Evolutionary conservation across 2,113 vertebrate species (phyloP).

Genomic region (Crotalus helleri): DNA sequence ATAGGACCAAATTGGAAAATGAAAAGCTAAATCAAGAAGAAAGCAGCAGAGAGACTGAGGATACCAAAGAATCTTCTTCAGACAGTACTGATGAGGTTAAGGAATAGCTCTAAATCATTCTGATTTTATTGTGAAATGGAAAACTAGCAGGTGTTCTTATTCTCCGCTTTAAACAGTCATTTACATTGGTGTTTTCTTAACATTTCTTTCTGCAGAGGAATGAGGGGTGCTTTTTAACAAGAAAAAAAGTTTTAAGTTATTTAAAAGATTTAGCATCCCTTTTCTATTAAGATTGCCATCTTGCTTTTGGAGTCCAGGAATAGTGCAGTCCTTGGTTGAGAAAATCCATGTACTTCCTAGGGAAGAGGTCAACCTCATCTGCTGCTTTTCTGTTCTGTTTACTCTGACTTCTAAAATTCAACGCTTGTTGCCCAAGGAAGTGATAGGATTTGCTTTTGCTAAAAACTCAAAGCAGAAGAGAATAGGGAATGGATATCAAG

Average conservation of each 20-base stretch:
- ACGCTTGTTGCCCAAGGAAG: constrained; percentile 52
- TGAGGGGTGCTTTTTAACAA: constrained; percentile 78
- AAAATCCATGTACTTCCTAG: constrained; percentile 59
- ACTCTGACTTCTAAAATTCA: constrained; percentile 49
- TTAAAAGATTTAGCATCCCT: constrained; percentile 71
- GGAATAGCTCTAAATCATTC: constrained; percentile 66
- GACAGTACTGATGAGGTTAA: constrained; percentile 59
- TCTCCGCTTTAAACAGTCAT: constrained; percentile 50
- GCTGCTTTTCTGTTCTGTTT: constrained; percentile 59
- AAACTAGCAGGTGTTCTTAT: constrained; percentile 59
- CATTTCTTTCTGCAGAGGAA: constrained; percentile 72
- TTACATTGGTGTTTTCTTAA: constrained; percentile 69
- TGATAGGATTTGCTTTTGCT: constrained; percentile 37
- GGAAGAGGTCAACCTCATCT: constrained; percentile 58
- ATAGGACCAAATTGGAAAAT: constrained; percentile 67
- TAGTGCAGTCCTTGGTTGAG: constrained; percentile 50
- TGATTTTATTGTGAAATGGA: constrained; percentile 66
- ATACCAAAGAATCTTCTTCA: constrained; percentile 76
- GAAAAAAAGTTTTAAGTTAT: constrained; percentile 75
- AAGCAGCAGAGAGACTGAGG: constrained; percentile 70
- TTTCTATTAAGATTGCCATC: constrained; percentile 76
- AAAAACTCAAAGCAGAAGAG: constrained; percentile 41
- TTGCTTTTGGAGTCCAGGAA: constrained; percentile 59
- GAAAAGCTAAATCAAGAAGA: constrained; percentile 60
- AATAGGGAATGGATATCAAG: constrained; percentile 36